Evolutionary conservation across 2,888 invertebrate species (phyloP), one percentile per base, ranked within the genome.

Genomic region (Zootermopsis nevadensis): DNA sequence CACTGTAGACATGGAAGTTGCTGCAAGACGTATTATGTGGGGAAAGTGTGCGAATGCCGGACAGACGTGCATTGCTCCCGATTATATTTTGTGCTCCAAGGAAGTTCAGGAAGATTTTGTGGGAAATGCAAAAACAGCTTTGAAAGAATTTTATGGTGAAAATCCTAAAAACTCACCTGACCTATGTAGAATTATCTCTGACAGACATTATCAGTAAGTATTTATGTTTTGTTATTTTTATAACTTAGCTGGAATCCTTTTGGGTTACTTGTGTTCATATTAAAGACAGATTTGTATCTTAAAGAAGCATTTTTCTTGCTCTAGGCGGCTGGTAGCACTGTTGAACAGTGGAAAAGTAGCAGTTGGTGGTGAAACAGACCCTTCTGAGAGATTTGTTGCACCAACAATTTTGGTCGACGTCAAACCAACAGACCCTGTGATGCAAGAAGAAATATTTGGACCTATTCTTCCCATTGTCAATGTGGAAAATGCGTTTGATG

Each of bases 1-100:
- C 86, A 93, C 95, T 6, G 95, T 93, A 0, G 94, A 99, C 89
- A 90, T 99, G 82, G 91, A 91, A n/a, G 91, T 96, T 12, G 93
- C 97, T 0, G 93, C 94, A 0, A 95, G 94, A 87, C 93, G 99
- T 38, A 91, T 99, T 27, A 89, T 98, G 6, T 99, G 99, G 99
- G 99, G 99, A 15, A 99, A 99, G 91, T 94, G 94, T 87, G 92
- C 96, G 83, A 99, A 99, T 90, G 92, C 92, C 19, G 99, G 99
- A 0, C 99, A 99, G 91, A 98, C 98, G 0, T 99, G 99, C 90
- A 95, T 99, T 85, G 97, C 98, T 0, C 98, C 99, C 0, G 99
- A 99, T 90, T 99, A 98, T 88, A 88, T 99, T 31, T 91, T 99
- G 3, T 97, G 97, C 90, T 93, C 94, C 24, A 93, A 93, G 87